Percentiles rank a stretch among this genome's conserved stretches.
Conservation (phyloP, 2,113 vertebrate genomes). For the Anhinga anhinga region DNA sequence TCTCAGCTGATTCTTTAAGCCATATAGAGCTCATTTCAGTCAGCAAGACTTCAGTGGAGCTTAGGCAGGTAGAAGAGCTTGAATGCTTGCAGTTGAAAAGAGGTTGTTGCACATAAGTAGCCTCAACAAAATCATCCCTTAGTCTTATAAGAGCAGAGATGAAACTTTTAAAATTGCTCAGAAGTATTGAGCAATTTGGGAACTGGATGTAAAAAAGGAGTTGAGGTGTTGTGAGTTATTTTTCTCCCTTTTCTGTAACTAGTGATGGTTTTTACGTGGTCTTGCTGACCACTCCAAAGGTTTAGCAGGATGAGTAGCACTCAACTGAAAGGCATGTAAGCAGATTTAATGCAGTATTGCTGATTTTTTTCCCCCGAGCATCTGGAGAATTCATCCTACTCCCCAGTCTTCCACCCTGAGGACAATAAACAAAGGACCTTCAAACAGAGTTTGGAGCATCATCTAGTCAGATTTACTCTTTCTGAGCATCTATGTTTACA, state of each 20-base stretch:
- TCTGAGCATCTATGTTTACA: neutral
- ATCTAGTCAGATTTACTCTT: neutral
- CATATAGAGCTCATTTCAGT: neutral
- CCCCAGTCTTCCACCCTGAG: neutral
- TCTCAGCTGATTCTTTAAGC: neutral
- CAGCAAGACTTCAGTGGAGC: neutral
- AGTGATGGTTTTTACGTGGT: neutral
- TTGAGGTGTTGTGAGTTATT: neutral
- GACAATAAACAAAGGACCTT: neutral
- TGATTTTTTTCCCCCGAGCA: rapidly evolving
- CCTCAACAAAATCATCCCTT: neutral
- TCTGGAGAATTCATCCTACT: neutral
- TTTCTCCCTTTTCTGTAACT: neutral
- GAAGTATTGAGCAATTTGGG: neutral
- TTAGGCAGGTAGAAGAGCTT: neutral
- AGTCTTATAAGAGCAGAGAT: neutral
- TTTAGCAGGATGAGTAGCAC: neutral
- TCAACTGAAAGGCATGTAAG: neutral
- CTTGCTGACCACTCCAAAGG: neutral
- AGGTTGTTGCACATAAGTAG: neutral
- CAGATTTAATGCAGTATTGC: neutral
- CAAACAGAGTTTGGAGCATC: neutral
- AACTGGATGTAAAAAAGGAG: neutral
- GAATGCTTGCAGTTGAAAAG: neutral
- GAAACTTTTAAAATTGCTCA: neutral